Conservation (phyloP, 2,113 vertebrate species). For the Vidua chalybeata region DNA sequence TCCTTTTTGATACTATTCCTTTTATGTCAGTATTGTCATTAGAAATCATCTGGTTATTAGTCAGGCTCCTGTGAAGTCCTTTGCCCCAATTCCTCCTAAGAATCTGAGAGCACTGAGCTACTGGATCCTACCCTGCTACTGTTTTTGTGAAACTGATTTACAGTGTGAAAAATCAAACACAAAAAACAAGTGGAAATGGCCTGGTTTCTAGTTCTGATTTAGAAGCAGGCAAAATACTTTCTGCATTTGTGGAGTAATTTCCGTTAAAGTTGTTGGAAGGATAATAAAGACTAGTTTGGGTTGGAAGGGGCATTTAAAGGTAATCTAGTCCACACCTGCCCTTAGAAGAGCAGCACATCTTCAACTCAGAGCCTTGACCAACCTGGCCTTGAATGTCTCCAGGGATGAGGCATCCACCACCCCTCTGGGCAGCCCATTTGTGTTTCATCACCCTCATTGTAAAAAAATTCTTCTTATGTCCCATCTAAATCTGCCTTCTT, state of each 20-base stretch:
- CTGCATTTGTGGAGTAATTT: neutral
- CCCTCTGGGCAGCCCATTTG: neutral
- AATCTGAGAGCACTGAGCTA: neutral
- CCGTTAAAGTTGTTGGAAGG: neutral
- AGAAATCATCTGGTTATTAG: neutral
- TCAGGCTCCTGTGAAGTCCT: neutral
- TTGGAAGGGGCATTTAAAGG: neutral
- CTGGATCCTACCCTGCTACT: neutral
- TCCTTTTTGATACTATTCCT: neutral
- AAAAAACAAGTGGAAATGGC: neutral
- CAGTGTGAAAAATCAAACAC: neutral
- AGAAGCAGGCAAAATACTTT: neutral
- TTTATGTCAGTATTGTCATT: neutral
- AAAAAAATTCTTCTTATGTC: neutral
- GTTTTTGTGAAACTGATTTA: neutral
- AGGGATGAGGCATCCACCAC: neutral
- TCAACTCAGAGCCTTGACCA: neutral
- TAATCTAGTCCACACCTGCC: neutral
- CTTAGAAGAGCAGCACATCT: neutral
- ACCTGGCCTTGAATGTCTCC: neutral
- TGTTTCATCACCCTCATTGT: neutral
- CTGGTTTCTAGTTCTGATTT: neutral
- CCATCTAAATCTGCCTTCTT: neutral
- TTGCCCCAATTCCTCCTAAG: neutral
- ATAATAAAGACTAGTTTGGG: neutral